phyloP scores from a whole-genome alignment of 1,140 invertebrate genomes.

The Meloidogyne chitwoodi region DNA sequence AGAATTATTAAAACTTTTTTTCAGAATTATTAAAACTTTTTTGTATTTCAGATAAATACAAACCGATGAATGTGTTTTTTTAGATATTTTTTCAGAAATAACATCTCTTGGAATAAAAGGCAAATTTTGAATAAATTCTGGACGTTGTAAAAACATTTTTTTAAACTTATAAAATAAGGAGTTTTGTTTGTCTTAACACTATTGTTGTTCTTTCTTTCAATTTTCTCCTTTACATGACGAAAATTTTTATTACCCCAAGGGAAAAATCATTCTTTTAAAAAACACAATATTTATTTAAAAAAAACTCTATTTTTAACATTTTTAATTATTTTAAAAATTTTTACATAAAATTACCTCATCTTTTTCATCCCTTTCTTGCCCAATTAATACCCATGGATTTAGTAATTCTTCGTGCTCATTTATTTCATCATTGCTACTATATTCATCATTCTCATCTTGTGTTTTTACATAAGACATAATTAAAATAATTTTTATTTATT shows the following conservation, averaged over 20 bases:
- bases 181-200: background rate
- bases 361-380: background rate
- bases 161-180: background rate
- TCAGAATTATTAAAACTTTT: background rate
- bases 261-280: background rate
- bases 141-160: constrained; percentile 15
- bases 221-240: background rate
- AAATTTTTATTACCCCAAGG: background rate
- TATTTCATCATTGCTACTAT: background rate
- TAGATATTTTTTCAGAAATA: background rate
- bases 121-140: constrained; percentile 5
- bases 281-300: background rate
- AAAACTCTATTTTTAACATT: no score
- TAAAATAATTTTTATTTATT: no score
- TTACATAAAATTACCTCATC: background rate
- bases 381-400: background rate
- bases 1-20: background rate
- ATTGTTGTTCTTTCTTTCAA: background rate
- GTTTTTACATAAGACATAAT: background rate
- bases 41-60: background rate
- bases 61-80: background rate
- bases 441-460: background rate
- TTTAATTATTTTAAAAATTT: background rate
- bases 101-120: constrained; percentile 16
- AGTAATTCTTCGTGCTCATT: background rate